Percentiles rank a stretch among this genome's conserved stretches.
Conservation (phyloP, 2,888 invertebrate species). For the Rhagonycha lutea region DNA sequence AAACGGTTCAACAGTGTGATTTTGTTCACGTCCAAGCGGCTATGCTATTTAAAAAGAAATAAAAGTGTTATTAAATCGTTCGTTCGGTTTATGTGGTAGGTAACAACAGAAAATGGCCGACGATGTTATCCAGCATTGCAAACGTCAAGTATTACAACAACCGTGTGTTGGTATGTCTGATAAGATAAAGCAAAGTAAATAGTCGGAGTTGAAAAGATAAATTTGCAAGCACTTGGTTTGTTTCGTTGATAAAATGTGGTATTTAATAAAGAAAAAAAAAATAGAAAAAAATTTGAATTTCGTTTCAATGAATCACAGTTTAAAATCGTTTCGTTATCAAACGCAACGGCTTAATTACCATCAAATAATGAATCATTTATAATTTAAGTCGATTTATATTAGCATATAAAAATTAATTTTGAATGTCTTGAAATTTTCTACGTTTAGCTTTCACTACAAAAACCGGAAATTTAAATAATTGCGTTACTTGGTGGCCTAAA, state of each 20-base stretch:
- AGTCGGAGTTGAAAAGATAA: neutral
- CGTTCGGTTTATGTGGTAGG: neutral
- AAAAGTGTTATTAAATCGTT: neutral
- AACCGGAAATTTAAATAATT: constrained; percentile 2
- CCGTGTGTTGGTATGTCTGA: neutral
- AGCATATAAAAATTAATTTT: neutral
- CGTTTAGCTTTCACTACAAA: constrained; percentile 1
- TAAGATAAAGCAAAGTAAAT: neutral
- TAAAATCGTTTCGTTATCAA: neutral
- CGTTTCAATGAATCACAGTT: neutral
- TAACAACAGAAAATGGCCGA: neutral
- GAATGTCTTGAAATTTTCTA: neutral
- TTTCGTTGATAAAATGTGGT: neutral
- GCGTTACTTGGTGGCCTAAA: neutral
- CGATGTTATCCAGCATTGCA: neutral
- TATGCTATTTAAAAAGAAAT: neutral
- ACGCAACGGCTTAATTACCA: neutral
- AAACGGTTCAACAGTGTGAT: neutral
- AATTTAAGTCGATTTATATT: neutral
- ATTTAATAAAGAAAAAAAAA: neutral
- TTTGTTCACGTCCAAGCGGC: neutral
- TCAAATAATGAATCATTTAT: neutral
- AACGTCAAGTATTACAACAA: neutral
- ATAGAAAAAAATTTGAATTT: neutral
- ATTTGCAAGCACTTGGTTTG: neutral